Conservation (phyloP, 1,140 invertebrate species). For the Diachasma alloeum region DNA sequence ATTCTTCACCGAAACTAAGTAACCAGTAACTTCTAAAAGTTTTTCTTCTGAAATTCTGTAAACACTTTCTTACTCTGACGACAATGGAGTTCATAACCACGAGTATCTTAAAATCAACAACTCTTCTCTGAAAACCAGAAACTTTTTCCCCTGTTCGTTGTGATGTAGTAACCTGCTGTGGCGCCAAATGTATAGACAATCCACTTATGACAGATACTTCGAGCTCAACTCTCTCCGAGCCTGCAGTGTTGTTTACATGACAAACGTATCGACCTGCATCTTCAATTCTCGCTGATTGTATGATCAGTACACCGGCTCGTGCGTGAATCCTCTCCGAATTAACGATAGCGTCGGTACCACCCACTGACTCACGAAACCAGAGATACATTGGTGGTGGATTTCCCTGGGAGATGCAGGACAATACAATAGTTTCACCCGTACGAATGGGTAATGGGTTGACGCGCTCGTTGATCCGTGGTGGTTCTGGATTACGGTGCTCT, state of each 20-base stretch:
- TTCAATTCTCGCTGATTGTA: conserved; percentile 72
- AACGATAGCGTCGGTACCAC: conserved; percentile 54
- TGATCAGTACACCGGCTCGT: conserved; percentile 72
- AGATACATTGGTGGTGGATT: conserved; percentile 66
- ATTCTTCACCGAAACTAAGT: too few species aligned
- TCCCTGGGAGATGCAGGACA: conserved; percentile 66
- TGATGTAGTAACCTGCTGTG: conserved; percentile 62
- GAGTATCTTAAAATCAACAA: too few species aligned
- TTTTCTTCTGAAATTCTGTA: too few species aligned
- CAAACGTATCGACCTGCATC: conserved; percentile 86
- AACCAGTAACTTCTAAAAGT: too few species aligned
- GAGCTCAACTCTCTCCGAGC: conserved; percentile 83
- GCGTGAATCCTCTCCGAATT: conserved; percentile 63
- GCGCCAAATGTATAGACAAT: conserved; percentile 58
- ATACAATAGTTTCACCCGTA: conserved; percentile 64
- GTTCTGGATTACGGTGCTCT: conserved; percentile 62
- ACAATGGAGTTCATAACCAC: too few species aligned
- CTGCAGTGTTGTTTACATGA: conserved; percentile 87
- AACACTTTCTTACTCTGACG: too few species aligned
- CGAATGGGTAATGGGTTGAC: conserved; percentile 62
- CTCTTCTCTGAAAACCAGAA: too few species aligned
- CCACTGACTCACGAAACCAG: conserved; percentile 61
- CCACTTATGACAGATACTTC: conserved; percentile 73
- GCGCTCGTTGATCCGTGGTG: conserved; percentile 64
- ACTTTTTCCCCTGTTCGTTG: too few species aligned